Conservation (phyloP, 2,888 invertebrate genomes). For the Dryocosmus kuriphilus region DNA sequence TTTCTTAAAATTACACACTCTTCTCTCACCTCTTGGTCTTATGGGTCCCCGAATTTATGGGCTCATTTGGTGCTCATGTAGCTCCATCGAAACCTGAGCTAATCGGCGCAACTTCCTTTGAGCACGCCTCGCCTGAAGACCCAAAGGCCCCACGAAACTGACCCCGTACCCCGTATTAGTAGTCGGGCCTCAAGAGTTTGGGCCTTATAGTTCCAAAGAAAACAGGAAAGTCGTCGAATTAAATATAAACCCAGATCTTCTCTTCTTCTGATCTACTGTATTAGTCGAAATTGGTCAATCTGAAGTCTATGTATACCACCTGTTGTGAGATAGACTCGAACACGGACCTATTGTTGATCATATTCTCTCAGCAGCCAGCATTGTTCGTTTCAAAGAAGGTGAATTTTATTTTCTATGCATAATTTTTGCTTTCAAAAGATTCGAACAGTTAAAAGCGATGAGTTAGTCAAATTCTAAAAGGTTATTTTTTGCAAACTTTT, state of each 20-base stretch:
- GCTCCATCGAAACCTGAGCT: constrained; percentile 61
- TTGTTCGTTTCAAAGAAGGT: neutral
- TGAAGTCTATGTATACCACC: constrained; percentile 11
- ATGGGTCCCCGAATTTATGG: constrained; percentile 46
- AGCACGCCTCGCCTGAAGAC: constrained; percentile 64
- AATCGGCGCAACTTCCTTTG: constrained; percentile 67
- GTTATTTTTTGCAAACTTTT: no score
- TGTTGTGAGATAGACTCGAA: neutral
- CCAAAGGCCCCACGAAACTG: neutral
- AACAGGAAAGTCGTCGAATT: constrained; percentile 12
- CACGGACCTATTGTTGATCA: neutral
- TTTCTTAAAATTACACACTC: constrained; percentile 31
- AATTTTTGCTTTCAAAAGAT: no score
- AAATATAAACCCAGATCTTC: constrained; percentile 6
- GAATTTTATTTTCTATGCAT: no score
- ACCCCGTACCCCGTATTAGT: constrained; percentile 60
- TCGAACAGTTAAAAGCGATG: no score
- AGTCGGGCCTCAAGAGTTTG: constrained; percentile 53
- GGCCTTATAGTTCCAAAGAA: constrained; percentile 19
- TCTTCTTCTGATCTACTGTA: constrained; percentile 17
- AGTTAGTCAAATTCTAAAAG: no score
- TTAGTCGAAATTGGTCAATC: constrained; percentile 22
- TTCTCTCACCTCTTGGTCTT: constrained; percentile 52
- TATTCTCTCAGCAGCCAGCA: neutral
- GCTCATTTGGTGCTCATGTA: constrained; percentile 48